These are phyloP conservation scores for Sylvicapra grimmia DNA, from an alignment of 2,113 vertebrate species.

Conservation along the genomic window DNA sequence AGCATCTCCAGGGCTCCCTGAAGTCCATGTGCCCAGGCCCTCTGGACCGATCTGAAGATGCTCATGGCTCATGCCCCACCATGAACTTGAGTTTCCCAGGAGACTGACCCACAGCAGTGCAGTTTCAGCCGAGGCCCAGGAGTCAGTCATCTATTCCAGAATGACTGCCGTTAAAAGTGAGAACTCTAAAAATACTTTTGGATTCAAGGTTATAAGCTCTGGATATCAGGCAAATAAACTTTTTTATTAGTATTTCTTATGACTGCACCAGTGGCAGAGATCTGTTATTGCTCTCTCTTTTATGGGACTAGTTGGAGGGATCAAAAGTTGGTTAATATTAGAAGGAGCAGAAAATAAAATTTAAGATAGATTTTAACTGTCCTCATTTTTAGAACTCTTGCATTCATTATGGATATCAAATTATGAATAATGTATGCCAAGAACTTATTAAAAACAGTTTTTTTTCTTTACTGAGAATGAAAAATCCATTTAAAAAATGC, in stretches of 20 bases:
- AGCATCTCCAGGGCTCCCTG: not conserved
- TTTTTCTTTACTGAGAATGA: not conserved
- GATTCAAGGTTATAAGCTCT: not conserved
- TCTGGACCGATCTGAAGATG: rapidly evolving
- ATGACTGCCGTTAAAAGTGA: not conserved
- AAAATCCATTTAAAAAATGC: conserved; percentile 5
- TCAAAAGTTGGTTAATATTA: not conserved
- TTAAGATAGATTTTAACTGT: not conserved
- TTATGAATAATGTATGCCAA: not conserved
- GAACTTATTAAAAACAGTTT: not conserved
- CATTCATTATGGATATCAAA: not conserved
- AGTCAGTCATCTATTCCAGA: not conserved
- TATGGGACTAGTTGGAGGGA: not conserved
- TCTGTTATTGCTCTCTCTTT: not conserved
- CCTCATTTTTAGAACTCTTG: not conserved
- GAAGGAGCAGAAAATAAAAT: not conserved
- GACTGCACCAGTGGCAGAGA: not conserved
- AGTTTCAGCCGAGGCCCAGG: rapidly evolving
- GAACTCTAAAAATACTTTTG: not conserved
- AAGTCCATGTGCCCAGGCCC: not conserved
- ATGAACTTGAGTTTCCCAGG: not conserved
- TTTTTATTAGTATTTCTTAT: not conserved
- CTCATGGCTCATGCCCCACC: rapidly evolving
- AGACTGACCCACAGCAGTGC: rapidly evolving
- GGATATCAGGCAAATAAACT: not conserved